These are phyloP conservation scores for Sclerurus mexicanus DNA, from an alignment of 2,113 vertebrate genomes.

Conservation along the genomic window DNA sequence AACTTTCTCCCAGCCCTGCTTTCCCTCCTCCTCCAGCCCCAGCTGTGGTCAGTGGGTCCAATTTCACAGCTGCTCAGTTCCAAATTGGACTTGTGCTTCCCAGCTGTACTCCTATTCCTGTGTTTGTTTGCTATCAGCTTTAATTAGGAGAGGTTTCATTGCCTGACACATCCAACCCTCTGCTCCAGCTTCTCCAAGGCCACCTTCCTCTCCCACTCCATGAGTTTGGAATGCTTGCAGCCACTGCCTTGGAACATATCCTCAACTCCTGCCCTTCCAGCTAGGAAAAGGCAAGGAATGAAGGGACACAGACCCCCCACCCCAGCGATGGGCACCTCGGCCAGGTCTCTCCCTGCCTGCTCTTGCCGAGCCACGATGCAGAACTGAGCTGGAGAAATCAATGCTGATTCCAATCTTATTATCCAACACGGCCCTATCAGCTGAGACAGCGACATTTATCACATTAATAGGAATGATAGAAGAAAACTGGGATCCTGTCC, in stretches of 20 bases:
- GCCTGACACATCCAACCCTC: slow-evolving; percentile 22
- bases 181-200: slow-evolving; percentile 5
- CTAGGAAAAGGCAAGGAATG: not conserved
- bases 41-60: slow-evolving; percentile 65
- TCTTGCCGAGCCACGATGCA: not conserved
- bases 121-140: slow-evolving; percentile 68
- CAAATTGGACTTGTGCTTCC: slow-evolving; percentile 52
- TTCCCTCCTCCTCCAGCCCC: slow-evolving; percentile 36
- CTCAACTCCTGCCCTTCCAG: not conserved
- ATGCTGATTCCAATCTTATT: slow-evolving; percentile 78
- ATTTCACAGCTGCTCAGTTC: slow-evolving; percentile 73
- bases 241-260: not conserved
- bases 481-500: slow-evolving; percentile 78
- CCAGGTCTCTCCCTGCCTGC: not conserved
- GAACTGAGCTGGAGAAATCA: slow-evolving; percentile 64
- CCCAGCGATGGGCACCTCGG: not conserved
- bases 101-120: slow-evolving; percentile 43
- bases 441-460: slow-evolving; percentile 81
- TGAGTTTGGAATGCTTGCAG: not conserved
- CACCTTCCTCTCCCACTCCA: not conserved
- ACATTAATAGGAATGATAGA: slow-evolving; percentile 81
- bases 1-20: not conserved
- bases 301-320: not conserved
- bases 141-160: slow-evolving; percentile 69
- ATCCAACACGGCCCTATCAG: slow-evolving; percentile 77